Percentiles rank a stretch among this genome's conserved stretches.
Evolutionary conservation across 2,888 invertebrate genomes (phyloP).

Genomic region (Drosophila tanythrix): DNA sequence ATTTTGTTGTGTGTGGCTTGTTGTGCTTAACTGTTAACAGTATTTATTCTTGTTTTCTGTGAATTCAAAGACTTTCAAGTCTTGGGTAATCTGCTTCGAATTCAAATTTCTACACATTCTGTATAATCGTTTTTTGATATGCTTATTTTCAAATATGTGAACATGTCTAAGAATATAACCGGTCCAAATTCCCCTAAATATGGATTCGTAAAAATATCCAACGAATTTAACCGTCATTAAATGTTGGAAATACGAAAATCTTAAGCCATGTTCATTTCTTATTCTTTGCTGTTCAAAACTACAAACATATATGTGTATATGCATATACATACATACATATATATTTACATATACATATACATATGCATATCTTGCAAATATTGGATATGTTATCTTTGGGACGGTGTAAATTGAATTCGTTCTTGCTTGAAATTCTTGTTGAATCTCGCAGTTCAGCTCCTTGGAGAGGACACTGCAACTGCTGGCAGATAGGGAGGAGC

Average conservation of each 20-base stretch:
- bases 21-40: neutral
- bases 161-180: neutral
- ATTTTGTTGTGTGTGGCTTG: neutral
- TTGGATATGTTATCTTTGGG: constrained; percentile 1
- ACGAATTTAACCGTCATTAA: neutral
- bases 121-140: neutral
- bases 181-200: neutral
- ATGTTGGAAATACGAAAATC: neutral
- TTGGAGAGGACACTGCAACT: constrained; percentile 13
- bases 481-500: constrained; percentile 5
- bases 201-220: neutral
- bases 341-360: neutral
- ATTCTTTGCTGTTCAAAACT: neutral
- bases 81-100: neutral
- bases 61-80: neutral
- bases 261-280: neutral
- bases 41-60: neutral
- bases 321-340: neutral
- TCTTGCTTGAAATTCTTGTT: constrained; percentile 22
- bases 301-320: neutral
- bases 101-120: neutral
- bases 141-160: neutral
- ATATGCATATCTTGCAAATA: neutral
- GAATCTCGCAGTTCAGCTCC: constrained; percentile 17
- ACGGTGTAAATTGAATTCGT: constrained; percentile 44